Percentiles rank a stretch among this genome's conserved stretches.
Conservation (phyloP, 2,113 vertebrate genomes). For the Brachypodius melanocephalos region DNA sequence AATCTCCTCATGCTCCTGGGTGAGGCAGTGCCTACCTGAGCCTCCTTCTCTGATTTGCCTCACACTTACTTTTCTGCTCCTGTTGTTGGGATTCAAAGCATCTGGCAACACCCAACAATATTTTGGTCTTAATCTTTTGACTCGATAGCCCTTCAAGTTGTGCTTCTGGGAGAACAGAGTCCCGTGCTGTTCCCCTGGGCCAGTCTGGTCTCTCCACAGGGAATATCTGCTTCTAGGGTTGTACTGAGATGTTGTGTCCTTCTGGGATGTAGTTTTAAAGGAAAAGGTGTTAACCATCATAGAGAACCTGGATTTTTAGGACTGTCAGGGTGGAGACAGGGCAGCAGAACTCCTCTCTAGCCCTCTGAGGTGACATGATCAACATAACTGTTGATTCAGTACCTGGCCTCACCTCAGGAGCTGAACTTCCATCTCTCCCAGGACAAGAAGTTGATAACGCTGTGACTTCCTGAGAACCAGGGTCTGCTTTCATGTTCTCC, state of each 20-base stretch:
- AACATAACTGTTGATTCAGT: background rate
- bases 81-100: background rate
- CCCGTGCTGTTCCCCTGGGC: background rate
- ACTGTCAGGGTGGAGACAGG: background rate
- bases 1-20: background rate
- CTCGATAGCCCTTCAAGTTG: background rate
- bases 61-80: background rate
- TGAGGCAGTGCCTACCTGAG: background rate
- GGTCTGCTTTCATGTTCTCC: background rate
- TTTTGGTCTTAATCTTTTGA: background rate
- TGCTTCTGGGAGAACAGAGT: background rate
- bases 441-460: background rate
- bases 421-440: background rate
- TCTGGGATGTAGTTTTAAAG: background rate
- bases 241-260: rapidly evolving
- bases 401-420: background rate
- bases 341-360: background rate
- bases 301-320: background rate
- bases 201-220: background rate
- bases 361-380: background rate
- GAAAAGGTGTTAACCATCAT: background rate
- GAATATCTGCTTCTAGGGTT: background rate
- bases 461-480: background rate
- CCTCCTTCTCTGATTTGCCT: background rate
- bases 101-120: background rate